Evolutionary conservation across 2,797 vertebrate genomes (phyloP).

Genomic region (Dendrocincla tyrannina): DNA sequence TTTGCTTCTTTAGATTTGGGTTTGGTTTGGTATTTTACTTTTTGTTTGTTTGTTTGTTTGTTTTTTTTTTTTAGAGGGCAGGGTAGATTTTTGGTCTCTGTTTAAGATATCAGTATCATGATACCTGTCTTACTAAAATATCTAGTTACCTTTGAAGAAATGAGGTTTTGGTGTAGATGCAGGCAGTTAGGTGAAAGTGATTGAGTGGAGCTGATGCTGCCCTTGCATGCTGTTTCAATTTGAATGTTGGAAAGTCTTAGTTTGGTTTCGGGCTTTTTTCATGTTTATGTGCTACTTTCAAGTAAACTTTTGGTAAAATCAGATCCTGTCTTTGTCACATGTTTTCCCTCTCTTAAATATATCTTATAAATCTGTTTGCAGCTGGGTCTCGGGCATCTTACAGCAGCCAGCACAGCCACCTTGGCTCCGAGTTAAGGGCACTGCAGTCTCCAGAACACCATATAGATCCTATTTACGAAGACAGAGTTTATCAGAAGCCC

Average conservation of each 20-base stretch:
- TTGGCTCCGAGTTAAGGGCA: constrained; percentile 89
- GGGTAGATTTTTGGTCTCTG: not conserved
- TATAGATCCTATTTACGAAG: constrained; percentile 98
- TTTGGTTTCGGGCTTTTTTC: not conserved
- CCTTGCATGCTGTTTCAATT: not conserved
- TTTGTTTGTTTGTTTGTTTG: not conserved
- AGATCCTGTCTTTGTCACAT: not conserved
- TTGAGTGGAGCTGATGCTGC: not conserved
- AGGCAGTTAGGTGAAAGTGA: constrained; percentile 2
- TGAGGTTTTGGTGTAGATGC: not conserved
- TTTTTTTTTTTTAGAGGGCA: rapidly evolving
- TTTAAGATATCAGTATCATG: not conserved
- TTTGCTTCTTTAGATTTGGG: not conserved
- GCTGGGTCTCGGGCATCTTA: constrained; percentile 94
- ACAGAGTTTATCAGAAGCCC: constrained; percentile 95
- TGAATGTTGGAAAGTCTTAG: not conserved
- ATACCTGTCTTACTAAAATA: not conserved
- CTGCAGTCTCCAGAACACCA: constrained; percentile 96
- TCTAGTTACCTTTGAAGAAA: not conserved
- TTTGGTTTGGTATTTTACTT: not conserved
- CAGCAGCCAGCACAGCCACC: constrained; percentile 94
- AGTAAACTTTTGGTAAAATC: not conserved
- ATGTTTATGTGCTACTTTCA: not conserved
- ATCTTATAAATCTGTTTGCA: constrained; percentile 42
- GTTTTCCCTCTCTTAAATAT: not conserved